phyloP scores from a whole-genome alignment of 1,140 invertebrate genomes.

The Nylanderia fulva region DNA sequence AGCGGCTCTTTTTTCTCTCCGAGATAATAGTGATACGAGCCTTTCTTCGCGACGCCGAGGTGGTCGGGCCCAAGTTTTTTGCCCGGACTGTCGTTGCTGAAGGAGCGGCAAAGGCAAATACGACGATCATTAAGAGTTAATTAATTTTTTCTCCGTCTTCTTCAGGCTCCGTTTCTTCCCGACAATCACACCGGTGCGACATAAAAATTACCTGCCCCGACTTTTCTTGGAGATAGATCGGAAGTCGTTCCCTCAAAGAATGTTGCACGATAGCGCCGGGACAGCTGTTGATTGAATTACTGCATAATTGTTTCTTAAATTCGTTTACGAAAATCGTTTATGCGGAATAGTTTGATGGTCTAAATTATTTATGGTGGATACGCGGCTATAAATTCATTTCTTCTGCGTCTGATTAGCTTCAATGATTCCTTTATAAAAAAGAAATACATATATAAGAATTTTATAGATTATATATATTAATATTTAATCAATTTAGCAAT shows the following conservation, averaged over 20 bases:
- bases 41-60: background rate
- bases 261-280: slow-evolving; percentile 25
- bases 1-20: background rate
- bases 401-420: background rate
- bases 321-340: background rate
- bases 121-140: slow-evolving; percentile 57
- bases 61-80: slow-evolving; percentile 21
- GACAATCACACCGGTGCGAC: slow-evolving; percentile 22
- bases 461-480: background rate
- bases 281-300: slow-evolving; percentile 22
- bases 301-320: background rate
- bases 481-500: background rate
- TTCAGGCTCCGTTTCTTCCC: slow-evolving; percentile 33
- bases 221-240: slow-evolving; percentile 24
- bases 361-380: background rate
- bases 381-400: background rate
- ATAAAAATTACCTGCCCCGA: slow-evolving; percentile 17
- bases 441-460: background rate
- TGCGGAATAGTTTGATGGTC: background rate
- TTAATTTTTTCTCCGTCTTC: slow-evolving; percentile 53
- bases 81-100: background rate
- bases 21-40: slow-evolving; percentile 49
- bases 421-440: background rate
- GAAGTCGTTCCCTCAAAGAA: background rate
- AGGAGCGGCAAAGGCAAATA: slow-evolving; percentile 31